Base-by-base conservation (phyloP, 2,888 invertebrate species). In the Agriopis leucophaearia region DNA sequence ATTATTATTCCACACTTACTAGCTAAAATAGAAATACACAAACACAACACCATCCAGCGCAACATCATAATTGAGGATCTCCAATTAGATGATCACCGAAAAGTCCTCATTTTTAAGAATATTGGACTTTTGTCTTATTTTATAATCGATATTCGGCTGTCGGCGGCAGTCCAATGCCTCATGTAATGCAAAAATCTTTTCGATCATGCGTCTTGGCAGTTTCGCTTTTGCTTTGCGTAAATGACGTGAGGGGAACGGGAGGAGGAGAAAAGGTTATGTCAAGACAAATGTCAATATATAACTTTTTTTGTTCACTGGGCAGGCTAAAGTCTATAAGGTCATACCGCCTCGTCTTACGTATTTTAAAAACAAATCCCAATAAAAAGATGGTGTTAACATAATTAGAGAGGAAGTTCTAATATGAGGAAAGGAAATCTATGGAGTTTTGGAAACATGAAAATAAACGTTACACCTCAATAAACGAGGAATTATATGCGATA, bases 131-230 rank as follows among this genome's bases (percentile, higher is more conserved):
- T 87, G 84, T 83, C 80, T 81, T 86, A 86, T 89, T 87, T 87
- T 87, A 84, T 87, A 91, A 92, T 92, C 92, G 86, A 91, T 91
- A 91, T 87, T 88, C 84, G 81, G 83, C 88, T 83, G 83, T 84
- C 81, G 78, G 77, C 74, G 70, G 78, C 69, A 38, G 78, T 81
- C 83, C 81, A 84, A 82, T 79, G 78, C 81, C 81, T 79, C 78
- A 79, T 82, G 76, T 78, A 38, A 38, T 38, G 38, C 9, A 79
- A 87, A 86, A 59, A 86, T 83, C 82, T 88, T 88, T 87, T 87
- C 89, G 91, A 90, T 91, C 92, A 91, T 92, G 91, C 92, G 91
- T 91, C 88, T 86, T 89, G 80, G 80, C 80, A 76, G 76, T 80
- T 81, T 77, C 70, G 76, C 68, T 75, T 79, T 74, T 69, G 76